Evolutionary conservation across 2,797 vertebrate genomes (phyloP), one percentile per base, ranked within the genome.

Genomic region (Percopsis omiscomaycus): DNA sequence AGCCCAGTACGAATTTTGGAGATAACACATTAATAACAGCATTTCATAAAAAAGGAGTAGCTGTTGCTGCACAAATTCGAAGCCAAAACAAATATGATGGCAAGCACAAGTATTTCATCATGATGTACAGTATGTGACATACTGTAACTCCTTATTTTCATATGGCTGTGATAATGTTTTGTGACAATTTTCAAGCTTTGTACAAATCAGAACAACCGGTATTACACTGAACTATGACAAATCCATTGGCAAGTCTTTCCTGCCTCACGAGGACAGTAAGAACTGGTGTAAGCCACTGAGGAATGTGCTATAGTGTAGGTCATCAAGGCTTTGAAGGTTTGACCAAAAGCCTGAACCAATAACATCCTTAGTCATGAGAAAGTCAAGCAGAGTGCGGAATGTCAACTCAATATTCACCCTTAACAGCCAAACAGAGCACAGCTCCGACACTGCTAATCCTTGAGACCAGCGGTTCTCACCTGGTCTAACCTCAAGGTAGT

Each of bases 281-380:
- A 55, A 52, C 48, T 13, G 28, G 27, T 63, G 15, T 64, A 52
- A 10, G 46, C 52, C 47, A 49, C 12, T 46, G 22, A 44, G 55
- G 22, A 64, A 51, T 53, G 55, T 46, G 32, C 5, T 14, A 47
- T 13, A 28, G 15, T 32, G 2, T 5, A 37, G 27, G 37, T 12
- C 9, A 13, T 27, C 42, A 13, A 14, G 15, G 50, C 12, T 59
- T 22, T 54, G 37, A 32, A 22, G 45, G 12, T 45, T 6, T n/a
- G 55, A 10, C 42, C 49, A 16, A 63, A 61, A 45, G 11, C 8
- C 3, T 22, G 15, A 69, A 10, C 3, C 55, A 32, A 30, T 22
- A n/a, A 30, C 30, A 55, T 16, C 15, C 49, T 61, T 2, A 42
- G 49, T 42, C 56, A 14, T 69, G 27, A 58, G n/a, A 46, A 47